Percentiles rank a stretch among this genome's conserved stretches.
phyloP scores from a whole-genome alignment of 2,113 vertebrate species.

The Canis aureus region DNA sequence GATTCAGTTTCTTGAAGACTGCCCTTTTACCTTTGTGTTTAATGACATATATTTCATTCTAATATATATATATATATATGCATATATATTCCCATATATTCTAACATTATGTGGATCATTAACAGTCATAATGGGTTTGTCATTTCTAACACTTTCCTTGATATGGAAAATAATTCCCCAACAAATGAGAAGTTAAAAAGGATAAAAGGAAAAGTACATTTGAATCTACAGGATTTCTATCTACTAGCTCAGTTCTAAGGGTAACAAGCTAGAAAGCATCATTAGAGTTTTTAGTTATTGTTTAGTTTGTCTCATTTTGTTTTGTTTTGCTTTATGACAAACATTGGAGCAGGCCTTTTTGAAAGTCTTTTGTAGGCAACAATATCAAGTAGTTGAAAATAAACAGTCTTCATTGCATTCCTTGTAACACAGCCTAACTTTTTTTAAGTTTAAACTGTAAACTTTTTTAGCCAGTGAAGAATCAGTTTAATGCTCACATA shows the following conservation, averaged over 20 bases:
- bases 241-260: neutral
- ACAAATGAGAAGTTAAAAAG: neutral
- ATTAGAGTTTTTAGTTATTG: neutral
- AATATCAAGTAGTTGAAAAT: neutral
- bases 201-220: neutral
- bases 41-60: neutral
- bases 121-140: neutral
- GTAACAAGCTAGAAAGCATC: neutral
- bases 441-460: neutral
- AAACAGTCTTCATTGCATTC: neutral
- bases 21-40: neutral
- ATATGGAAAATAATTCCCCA: neutral
- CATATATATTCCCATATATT: neutral
- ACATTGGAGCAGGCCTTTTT: neutral
- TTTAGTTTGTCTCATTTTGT: neutral
- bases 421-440: neutral
- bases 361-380: neutral
- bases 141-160: neutral
- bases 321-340: neutral
- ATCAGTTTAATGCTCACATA: neutral
- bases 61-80: neutral
- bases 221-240: conserved; percentile 38
- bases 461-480: neutral
- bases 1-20: neutral
- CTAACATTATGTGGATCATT: neutral